Base-by-base conservation (phyloP, 2,888 invertebrate species). In the Sphecodes monilicornis region DNA sequence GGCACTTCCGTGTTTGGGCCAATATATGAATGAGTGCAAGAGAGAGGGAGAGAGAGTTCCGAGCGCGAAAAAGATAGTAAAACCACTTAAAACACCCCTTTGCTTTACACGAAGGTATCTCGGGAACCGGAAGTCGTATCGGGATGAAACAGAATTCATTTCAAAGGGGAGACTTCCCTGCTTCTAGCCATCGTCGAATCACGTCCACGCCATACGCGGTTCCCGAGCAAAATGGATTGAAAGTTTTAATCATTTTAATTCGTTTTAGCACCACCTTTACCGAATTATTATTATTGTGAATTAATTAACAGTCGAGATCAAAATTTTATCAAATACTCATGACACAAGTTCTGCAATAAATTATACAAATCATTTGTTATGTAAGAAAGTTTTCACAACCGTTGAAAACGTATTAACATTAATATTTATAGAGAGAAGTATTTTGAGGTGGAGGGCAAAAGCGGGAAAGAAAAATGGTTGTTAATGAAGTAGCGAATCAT, bases 11-110 rank as follows among this genome's bases (percentile, higher is more conserved):
- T 18, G 29, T 60, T 60, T 60, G 60, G 29, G 29, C 60, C 60
- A 60, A 29, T 29, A 29, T 18, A 5, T 16, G 60, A 60, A 60
- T 29, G 29, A 60, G 29, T 60, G 60, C 18, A 29, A 60, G 29
- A 18, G 60, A 18, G 60, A 29, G n/a, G 6, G 50, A 50, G 18
- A 50, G 22, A 22, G 26, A 57, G 13, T 5, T 0, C 57, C 13
- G 29, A 8, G 8, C 18, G 60, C 8, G 60, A 60, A 29, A 60
- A 60, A 29, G 60, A 29, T 29, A 60, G 60, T 0, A 60, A 29
- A 60, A 60, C 60, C 60, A 60, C 60, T 60, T 60, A 60, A 60
- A 60, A 29, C 60, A 60, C 60, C 60, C 60, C 18, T 60, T 60
- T 6, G 60, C 26, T 29, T 18, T 29, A 18, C 29, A 29, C 60